phyloP scores from a whole-genome alignment of 2,888 invertebrate species.

The Eurytoma adleriae region DNA sequence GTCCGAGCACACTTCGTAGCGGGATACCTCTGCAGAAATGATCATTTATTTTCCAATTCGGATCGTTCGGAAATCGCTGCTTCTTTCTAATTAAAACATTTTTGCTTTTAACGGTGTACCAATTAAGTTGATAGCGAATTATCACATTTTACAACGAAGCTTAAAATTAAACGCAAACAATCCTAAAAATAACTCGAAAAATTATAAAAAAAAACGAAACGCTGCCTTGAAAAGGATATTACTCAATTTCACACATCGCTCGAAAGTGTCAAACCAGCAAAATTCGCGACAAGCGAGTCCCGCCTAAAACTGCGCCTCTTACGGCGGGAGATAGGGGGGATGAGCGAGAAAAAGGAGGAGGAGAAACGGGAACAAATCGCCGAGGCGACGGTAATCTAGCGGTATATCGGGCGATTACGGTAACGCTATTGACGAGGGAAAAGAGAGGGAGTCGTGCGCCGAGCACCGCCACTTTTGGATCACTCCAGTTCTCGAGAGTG shows the following conservation, averaged over 20 bases:
- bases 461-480: conserved; percentile 33
- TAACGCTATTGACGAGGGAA: conserved; percentile 63
- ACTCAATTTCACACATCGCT: no score
- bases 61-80: no score
- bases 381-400: conserved; percentile 68
- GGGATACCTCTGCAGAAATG: neutral
- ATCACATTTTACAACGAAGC: no score
- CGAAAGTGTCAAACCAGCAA: no score
- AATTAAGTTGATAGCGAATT: no score
- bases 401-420: conserved; percentile 67
- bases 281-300: neutral
- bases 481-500: neutral
- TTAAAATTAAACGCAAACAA: no score
- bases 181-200: no score
- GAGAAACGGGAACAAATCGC: conserved; percentile 71
- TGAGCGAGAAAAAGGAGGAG: conserved; percentile 48
- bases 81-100: no score
- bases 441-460: neutral
- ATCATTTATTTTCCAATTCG: no score
- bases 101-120: no score
- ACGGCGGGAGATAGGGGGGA: conserved; percentile 30
- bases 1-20: conserved; percentile 18
- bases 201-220: no score
- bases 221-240: no score
- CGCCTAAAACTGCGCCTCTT: neutral